Percentiles rank a stretch among this genome's conserved stretches.
Conservation (phyloP, 2,888 invertebrate genomes). For the Zootermopsis nevadensis region DNA sequence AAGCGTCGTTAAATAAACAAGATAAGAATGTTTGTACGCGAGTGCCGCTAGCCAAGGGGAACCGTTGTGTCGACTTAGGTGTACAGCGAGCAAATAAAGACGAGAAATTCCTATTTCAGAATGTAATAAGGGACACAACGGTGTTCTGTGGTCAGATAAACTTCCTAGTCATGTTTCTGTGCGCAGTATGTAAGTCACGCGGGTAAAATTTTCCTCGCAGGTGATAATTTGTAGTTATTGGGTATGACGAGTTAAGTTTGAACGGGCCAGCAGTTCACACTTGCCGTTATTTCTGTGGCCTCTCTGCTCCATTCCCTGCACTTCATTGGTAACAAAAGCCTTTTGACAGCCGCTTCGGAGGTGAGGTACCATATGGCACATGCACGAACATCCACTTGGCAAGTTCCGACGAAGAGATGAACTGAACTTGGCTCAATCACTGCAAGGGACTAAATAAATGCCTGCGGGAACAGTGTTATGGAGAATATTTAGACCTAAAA, state of each 20-base stretch:
- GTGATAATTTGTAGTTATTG: not conserved
- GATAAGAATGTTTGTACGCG: no score
- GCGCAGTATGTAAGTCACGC: not conserved
- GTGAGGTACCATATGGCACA: no score
- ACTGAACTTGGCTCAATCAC: no score
- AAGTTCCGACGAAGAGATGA: no score
- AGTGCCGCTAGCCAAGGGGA: not conserved
- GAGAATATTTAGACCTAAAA: no score
- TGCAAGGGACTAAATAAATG: no score
- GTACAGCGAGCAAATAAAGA: not conserved
- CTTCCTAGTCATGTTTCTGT: not conserved
- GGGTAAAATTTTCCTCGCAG: not conserved
- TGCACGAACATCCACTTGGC: no score
- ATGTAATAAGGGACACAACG: not conserved
- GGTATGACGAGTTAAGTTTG: not conserved
- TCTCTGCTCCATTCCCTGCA: not conserved
- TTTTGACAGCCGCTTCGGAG: no score
- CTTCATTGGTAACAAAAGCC: no score
- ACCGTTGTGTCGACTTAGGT: not conserved
- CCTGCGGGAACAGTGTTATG: no score
- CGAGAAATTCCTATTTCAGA: not conserved
- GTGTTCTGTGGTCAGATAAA: not conserved
- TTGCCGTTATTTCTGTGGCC: not conserved
- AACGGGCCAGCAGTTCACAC: not conserved
- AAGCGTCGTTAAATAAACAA: no score